These are phyloP conservation scores for Percina caprodes DNA, from an alignment of 2,113 vertebrate species.

Conservation along the genomic window DNA sequence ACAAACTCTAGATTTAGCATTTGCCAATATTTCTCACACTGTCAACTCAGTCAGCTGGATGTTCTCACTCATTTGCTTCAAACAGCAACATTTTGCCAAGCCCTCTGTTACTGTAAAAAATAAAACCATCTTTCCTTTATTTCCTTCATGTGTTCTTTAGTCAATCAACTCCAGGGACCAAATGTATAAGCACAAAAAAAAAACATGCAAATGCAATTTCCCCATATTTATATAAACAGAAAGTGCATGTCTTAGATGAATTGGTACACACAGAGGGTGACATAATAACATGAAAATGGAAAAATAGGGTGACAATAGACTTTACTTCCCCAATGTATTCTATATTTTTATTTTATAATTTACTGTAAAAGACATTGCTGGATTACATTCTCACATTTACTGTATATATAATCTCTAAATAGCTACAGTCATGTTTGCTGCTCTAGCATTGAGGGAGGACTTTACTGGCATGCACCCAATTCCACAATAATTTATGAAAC, in stretches of 20 bases:
- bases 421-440: neutral
- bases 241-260: neutral
- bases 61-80: neutral
- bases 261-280: neutral
- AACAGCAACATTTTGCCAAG: neutral
- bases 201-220: neutral
- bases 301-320: constrained; percentile 1
- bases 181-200: constrained; percentile 6
- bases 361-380: neutral
- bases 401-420: neutral
- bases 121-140: neutral
- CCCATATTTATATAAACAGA: neutral
- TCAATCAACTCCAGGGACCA: constrained; percentile 2
- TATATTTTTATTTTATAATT: neutral
- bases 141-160: neutral
- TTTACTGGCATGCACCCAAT: neutral
- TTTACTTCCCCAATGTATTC: too few relatives aligned
- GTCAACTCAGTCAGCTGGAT: constrained; percentile 6
- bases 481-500: neutral
- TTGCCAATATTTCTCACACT: neutral
- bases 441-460: neutral
- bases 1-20: neutral
- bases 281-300: neutral
- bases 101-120: constrained; percentile 4
- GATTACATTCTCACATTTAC: neutral